Evolutionary conservation across 2,888 invertebrate genomes (phyloP).

Genomic region (Drosophila paucipuncta): DNA sequence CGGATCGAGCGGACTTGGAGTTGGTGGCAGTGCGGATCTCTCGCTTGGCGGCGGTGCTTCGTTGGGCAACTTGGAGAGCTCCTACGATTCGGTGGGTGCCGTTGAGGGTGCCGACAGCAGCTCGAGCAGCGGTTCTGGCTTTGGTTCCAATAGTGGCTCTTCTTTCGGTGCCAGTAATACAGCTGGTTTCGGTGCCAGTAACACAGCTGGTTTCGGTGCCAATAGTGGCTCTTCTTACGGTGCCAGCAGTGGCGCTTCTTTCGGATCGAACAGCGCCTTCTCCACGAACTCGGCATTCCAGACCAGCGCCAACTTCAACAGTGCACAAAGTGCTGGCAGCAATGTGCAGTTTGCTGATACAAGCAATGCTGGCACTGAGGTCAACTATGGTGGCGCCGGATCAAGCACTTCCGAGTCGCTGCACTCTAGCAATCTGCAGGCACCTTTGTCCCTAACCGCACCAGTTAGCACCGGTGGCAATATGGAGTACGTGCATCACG

Average conservation of each 20-base stretch:
- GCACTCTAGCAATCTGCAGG: constrained; percentile 41
- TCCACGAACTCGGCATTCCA: constrained; percentile 63
- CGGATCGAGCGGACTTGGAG: constrained; percentile 40
- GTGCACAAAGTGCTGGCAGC: constrained; percentile 60
- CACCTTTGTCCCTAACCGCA: constrained; percentile 41
- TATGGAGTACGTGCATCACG: constrained; percentile 68
- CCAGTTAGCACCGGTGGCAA: constrained; percentile 44
- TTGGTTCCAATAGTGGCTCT: background rate
- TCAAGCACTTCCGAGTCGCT: constrained; percentile 59
- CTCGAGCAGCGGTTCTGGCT: constrained; percentile 20
- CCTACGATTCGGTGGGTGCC: constrained; percentile 72
- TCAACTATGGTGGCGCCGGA: constrained; percentile 63
- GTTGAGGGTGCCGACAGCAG: constrained; percentile 51
- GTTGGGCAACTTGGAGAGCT: constrained; percentile 60
- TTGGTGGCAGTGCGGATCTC: constrained; percentile 30
- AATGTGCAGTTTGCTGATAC: constrained; percentile 66
- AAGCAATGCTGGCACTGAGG: constrained; percentile 64
- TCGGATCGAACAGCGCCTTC: constrained; percentile 63
- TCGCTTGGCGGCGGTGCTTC: constrained; percentile 12
- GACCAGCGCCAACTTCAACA: constrained; percentile 55
- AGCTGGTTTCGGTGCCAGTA: constrained; percentile 34
- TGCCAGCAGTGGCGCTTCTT: constrained; percentile 38
- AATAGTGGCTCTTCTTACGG: constrained; percentile 35
- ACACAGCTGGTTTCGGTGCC: constrained; percentile 21
- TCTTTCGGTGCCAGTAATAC: constrained; percentile 7